Conservation (phyloP, 2,113 vertebrate genomes). For the Probosciger aterrimus region DNA sequence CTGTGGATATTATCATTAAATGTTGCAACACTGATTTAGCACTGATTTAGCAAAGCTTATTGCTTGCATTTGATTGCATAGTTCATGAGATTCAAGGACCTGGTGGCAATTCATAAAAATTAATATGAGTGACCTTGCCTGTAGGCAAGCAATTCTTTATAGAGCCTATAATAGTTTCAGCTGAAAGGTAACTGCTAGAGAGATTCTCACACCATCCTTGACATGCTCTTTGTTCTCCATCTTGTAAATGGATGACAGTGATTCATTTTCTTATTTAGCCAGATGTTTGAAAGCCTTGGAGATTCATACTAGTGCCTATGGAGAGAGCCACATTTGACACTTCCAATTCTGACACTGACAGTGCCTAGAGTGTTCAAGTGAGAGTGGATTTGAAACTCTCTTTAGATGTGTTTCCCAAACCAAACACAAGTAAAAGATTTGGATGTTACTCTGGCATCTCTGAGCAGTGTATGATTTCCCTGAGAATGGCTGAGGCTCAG, state of each 20-base stretch:
- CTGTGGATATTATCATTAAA: not conserved
- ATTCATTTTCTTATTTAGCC: slow-evolving; percentile 21
- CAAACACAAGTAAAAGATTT: not conserved
- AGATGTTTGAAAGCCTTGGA: not conserved
- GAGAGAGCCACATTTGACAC: not conserved
- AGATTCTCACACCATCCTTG: slow-evolving; percentile 11
- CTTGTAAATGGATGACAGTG: not conserved
- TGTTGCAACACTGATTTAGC: not conserved
- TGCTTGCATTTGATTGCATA: not conserved
- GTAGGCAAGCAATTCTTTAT: not conserved
- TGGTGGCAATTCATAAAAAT: not conserved
- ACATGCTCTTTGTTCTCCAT: not conserved
- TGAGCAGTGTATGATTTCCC: not conserved
- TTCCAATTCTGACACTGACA: not conserved
- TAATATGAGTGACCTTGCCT: slow-evolving; percentile 12
- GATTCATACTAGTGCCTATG: not conserved
- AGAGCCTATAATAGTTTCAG: not conserved
- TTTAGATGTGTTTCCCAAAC: not conserved
- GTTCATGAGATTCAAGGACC: not conserved
- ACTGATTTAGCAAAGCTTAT: not conserved
- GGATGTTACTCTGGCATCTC: not conserved
- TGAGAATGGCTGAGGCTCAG: not conserved
- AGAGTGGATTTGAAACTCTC: not conserved
- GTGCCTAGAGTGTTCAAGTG: not conserved
- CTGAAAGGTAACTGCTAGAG: not conserved